phyloP scores from a whole-genome alignment of 2,113 vertebrate species.

The Ictalurus furcatus region DNA sequence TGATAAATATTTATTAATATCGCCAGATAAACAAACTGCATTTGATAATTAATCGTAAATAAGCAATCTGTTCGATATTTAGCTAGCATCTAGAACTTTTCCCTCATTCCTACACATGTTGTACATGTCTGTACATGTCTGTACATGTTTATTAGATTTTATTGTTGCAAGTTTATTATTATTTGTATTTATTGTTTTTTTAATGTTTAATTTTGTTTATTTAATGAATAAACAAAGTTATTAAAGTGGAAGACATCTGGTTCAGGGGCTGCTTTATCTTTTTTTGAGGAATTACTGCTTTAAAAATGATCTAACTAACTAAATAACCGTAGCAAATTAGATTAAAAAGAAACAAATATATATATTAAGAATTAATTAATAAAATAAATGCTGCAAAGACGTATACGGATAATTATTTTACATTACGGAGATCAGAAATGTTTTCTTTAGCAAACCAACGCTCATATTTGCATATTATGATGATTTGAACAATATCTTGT shows the following conservation, averaged over 20 bases:
- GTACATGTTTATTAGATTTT: no score
- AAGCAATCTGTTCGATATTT: neutral
- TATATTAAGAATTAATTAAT: neutral
- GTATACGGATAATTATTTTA: neutral
- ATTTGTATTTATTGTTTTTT: neutral
- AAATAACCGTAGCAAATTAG: neutral
- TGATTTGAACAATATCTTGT: neutral
- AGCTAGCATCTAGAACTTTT: neutral
- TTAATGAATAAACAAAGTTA: neutral
- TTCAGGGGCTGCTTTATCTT: neutral
- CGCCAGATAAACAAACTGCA: neutral
- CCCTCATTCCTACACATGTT: no score
- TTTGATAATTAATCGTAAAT: neutral
- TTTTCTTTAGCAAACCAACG: neutral
- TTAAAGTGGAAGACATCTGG: neutral
- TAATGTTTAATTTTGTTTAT: neutral
- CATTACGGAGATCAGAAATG: neutral
- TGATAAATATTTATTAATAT: neutral
- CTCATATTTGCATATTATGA: neutral
- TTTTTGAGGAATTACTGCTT: neutral
- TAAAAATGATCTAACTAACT: neutral
- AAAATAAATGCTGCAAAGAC: neutral
- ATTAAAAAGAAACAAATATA: neutral
- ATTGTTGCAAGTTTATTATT: neutral
- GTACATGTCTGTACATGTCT: neutral